Conservation (phyloP, 2,113 vertebrate genomes). For the Sapajus apella region DNA sequence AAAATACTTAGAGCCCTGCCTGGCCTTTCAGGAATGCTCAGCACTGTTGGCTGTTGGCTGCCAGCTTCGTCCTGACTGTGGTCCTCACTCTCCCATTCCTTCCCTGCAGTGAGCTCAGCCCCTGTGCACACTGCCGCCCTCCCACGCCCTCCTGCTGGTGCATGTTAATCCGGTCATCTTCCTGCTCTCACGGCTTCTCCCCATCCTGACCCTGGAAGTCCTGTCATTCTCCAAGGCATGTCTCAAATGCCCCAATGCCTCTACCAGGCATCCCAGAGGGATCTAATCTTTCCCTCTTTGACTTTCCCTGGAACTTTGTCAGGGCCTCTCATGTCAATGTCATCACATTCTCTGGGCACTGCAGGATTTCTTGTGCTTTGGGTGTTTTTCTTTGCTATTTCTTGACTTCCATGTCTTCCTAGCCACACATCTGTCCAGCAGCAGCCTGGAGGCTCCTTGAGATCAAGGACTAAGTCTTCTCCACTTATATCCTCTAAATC, state of each 20-base stretch:
- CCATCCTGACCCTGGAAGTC: not conserved
- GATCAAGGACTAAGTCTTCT: not conserved
- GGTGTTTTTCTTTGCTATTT: too few species aligned
- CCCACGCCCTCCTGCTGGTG: not conserved
- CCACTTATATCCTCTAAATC: too few species aligned
- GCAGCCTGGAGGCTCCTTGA: not conserved
- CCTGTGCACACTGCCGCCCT: fast-evolving
- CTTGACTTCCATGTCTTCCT: too few species aligned
- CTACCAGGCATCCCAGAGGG: too few species aligned
- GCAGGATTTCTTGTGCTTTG: not conserved
- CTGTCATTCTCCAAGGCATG: not conserved
- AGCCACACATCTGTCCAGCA: not conserved
- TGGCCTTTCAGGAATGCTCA: not conserved
- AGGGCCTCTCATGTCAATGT: not conserved
- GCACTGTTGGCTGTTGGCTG: not conserved
- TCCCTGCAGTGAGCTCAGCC: too few species aligned
- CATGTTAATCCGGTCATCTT: fast-evolving
- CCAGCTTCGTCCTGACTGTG: fast-evolving
- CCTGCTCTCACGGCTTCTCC: not conserved
- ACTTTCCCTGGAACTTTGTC: not conserved
- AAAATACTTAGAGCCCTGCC: too few species aligned
- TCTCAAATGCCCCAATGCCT: not conserved
- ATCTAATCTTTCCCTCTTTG: not conserved
- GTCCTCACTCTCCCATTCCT: fast-evolving
- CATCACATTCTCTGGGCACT: not conserved